These are phyloP conservation scores for Ectemnius lituratus DNA, from an alignment of 2,888 invertebrate species.

Conservation along the genomic window DNA sequence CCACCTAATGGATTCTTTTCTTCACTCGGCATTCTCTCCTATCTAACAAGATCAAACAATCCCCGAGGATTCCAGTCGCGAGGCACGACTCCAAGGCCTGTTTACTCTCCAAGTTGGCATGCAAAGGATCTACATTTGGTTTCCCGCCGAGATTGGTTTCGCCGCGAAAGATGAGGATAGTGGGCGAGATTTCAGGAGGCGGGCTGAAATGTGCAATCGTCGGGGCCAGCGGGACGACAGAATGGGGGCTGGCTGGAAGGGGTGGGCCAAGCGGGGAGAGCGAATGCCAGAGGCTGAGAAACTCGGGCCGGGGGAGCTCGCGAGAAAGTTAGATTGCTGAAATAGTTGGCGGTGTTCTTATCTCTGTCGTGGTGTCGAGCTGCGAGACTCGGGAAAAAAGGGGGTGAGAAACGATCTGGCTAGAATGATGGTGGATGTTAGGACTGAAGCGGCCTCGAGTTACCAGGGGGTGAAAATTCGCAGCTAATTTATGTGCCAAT, in stretches of 20 bases:
- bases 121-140: too few relatives aligned
- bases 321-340: conserved; percentile 75
- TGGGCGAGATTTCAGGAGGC: too few relatives aligned
- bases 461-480: conserved; percentile 63
- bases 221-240: not conserved
- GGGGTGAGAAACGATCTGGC: conserved; percentile 7
- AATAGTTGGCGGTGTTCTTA: conserved; percentile 74
- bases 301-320: conserved; percentile 43
- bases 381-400: conserved; percentile 28
- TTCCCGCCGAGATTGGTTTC: too few relatives aligned
- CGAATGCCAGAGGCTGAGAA: conserved; percentile 15
- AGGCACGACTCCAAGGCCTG: too few relatives aligned
- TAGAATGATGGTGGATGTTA: conserved; percentile 11
- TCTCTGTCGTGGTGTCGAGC: conserved; percentile 56
- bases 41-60: too few relatives aligned
- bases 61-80: too few relatives aligned
- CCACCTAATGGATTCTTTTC: too few relatives aligned
- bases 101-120: too few relatives aligned
- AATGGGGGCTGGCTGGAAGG: not conserved
- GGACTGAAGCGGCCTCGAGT: conserved; percentile 6
- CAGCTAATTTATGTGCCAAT: conserved; percentile 76
- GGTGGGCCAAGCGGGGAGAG: not conserved
- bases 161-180: too few relatives aligned
- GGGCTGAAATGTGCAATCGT: too few relatives aligned
- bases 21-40: too few relatives aligned